Conservation (phyloP, 2,888 invertebrate genomes). For the Abscondita cerata region DNA sequence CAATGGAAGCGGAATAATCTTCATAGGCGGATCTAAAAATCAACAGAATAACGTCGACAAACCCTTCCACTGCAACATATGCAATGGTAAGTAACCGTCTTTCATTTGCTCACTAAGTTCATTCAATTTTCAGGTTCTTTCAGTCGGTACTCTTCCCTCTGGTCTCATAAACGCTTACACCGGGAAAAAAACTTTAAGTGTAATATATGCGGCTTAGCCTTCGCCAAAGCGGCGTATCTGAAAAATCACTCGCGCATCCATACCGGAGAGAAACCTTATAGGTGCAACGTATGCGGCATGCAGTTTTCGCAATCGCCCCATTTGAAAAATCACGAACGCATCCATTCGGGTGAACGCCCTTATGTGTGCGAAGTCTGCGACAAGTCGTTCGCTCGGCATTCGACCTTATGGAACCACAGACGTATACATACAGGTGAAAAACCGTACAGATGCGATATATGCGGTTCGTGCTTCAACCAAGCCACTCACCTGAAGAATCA, state of each 20-base stretch:
- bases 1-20: conserved; percentile 87
- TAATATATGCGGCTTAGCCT: conserved; percentile 85
- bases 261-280: conserved; percentile 69
- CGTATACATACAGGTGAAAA: conserved; percentile 89
- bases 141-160: conserved; percentile 84
- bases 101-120: background rate
- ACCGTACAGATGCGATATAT: conserved; percentile 86
- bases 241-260: conserved; percentile 90
- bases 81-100: conserved; percentile 65
- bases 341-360: conserved; percentile 86
- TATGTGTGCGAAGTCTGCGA: conserved; percentile 86
- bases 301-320: conserved; percentile 90
- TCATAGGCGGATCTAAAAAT: conserved; percentile 73
- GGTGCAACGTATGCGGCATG: conserved; percentile 87
- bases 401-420: conserved; percentile 87
- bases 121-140: conserved; percentile 64
- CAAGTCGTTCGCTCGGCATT: conserved; percentile 87
- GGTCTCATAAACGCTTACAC: conserved; percentile 89
- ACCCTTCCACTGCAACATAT: conserved; percentile 88
- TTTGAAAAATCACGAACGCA: conserved; percentile 87
- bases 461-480: conserved; percentile 90
- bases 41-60: conserved; percentile 73
- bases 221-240: conserved; percentile 89
- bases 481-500: conserved; percentile 90
- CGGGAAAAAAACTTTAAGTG: conserved; percentile 88